Evolutionary conservation across 2,888 invertebrate species (phyloP).

Genomic region (Lasioglossum leucozonium): DNA sequence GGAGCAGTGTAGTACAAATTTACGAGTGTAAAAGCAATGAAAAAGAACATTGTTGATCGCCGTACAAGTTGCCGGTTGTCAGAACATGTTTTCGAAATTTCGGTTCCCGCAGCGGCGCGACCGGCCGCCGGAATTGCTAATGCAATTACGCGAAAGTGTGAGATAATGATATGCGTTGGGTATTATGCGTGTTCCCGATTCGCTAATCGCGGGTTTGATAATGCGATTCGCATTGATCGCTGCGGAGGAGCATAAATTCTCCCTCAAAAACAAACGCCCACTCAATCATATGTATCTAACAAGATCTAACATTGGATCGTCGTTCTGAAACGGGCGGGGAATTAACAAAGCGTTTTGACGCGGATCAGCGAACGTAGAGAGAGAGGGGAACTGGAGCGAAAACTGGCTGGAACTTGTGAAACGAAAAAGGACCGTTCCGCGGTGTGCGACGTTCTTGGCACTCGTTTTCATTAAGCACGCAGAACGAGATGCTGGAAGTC

Average conservation of each 20-base stretch:
- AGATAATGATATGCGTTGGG: conserved; percentile 23
- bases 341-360: neutral
- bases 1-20: neutral
- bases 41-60: neutral
- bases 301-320: neutral
- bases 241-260: neutral
- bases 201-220: conserved; percentile 22
- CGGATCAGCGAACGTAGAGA: neutral
- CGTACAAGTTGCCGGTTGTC: neutral
- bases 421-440: conserved; percentile 7
- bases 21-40: neutral
- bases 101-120: neutral
- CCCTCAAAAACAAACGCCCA: neutral
- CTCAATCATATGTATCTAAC: neutral
- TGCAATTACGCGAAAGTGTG: conserved; percentile 39
- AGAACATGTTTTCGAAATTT: conserved; percentile 8
- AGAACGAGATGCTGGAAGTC: conserved; percentile 43
- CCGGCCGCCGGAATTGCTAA: conserved; percentile 11
- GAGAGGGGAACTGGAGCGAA: neutral
- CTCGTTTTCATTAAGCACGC: conserved; percentile 44
- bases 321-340: neutral
- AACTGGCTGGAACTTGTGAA: neutral
- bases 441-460: conserved; percentile 8
- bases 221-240: conserved; percentile 11
- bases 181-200: conserved; percentile 23